Evolutionary conservation across 1,140 invertebrate species (phyloP), one percentile per base, ranked within the genome.

Genomic region (Nasonia giraulti): DNA sequence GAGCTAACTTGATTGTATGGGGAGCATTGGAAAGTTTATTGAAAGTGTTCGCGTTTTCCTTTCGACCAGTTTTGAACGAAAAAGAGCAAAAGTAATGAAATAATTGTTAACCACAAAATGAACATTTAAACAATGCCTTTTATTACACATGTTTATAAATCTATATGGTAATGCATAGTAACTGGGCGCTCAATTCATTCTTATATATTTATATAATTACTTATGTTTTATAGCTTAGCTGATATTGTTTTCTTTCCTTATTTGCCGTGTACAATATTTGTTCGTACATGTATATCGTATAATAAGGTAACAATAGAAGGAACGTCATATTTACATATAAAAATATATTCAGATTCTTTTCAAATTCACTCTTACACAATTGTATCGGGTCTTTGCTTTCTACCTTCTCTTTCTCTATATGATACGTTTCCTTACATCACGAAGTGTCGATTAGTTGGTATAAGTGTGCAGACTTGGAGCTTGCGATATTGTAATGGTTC

Each of bases 261-360:
- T 71, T 71, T 73, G 81, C 74, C 62, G 73, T 77, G 71, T 88
- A 88, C 85, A 89, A 84, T 75, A 86, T 83, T 86, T 87, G 2
- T n/a, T 44, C 14, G 6, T 62, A 20, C 4, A n/a, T 27, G 27
- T 20, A n/a, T n/a, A n/a, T 62, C 17, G 17, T 79, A 87, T 89
- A 87, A 89, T 85, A 85, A 86, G 86, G 76, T 87, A 87, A 87
- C 86, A 87, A 87, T 62, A 62, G 80, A 76, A 87, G 86, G 87
- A 91, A 91, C 88, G 87, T 87, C 88, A 86, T 92, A 92, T 91
- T 89, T 92, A 92, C 91, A 92, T 92, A 92, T 91, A 92, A 92
- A 92, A 92, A 92, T 92, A 91, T 91, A 85, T 91, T 91, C 81
- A 88, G 81, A 75, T 83, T 82, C 82, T 55, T 40, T 23, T 31